Evolutionary conservation across 2,797 vertebrate species (phyloP), one percentile per base, ranked within the genome.

Genomic region (Borostomias antarcticus): DNA sequence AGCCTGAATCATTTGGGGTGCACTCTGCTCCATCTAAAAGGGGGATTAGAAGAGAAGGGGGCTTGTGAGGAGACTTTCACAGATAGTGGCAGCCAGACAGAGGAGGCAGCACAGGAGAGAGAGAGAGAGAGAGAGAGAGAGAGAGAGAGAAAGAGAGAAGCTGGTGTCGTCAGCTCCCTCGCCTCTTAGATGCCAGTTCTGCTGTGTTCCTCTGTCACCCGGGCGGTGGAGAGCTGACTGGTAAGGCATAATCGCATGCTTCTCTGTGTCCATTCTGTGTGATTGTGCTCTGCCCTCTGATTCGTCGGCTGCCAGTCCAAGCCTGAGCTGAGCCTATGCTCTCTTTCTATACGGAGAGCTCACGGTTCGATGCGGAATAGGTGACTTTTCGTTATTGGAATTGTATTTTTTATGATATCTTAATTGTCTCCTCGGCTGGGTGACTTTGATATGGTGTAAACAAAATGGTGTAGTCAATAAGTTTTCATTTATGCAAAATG

Each of bases 1-100:
- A 87, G 79, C 81, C 80, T 85, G 85, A 85, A 83, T 75, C 81
- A 80, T 87, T 89, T 81, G 85, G 86, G 85, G 82, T 80, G 63
- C 77, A 77, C 88, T 85, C 74, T n/a, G n/a, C 75, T 83, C 84
- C 82, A 78, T 76, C 85, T 84, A 73, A 73, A 82, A 85, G 77
- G 37, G 74, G 82, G 87, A 87, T 89, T 88, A 89, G 73, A 86
- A 81, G 62, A 76, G 80, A 80, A 70, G 81, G 43, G 75, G 75
- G 65, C 73, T 84, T 84, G 85, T 82, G 86, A 82, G 76, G 85
- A 85, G 84, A 86, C 81, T 87, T 83, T 82, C 70, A 85, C 80
- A 88, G 87, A 88, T 86, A 89, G 86, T 64, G 53, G 74, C 21
- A 67, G 81, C 21, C 9, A 66, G 78, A 67, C 83, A 79, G 82